These are phyloP conservation scores for Ectemnius lituratus DNA, from an alignment of 2,888 invertebrate species.

Conservation along the genomic window DNA sequence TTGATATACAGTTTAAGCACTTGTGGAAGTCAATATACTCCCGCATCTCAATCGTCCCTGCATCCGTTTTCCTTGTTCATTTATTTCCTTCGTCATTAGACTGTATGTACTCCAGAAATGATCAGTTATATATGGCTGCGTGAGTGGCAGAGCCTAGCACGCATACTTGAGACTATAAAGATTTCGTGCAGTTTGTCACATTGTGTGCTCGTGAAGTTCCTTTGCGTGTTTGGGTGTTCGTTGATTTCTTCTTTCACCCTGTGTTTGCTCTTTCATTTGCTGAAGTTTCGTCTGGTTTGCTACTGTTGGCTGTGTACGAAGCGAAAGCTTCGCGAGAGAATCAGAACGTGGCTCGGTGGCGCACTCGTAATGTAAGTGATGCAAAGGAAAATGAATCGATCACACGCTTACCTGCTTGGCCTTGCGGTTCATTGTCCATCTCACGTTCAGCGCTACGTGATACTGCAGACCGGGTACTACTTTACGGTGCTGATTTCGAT, in stretches of 20 bases:
- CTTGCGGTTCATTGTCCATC: constrained; percentile 67
- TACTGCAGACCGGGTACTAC: constrained; percentile 31
- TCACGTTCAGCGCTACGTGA: constrained; percentile 52
- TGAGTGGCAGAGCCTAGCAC: constrained; percentile 21
- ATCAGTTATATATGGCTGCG: background rate
- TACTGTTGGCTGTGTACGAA: constrained; percentile 61
- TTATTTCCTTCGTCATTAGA: background rate
- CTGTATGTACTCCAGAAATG: background rate
- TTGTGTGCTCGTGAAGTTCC: constrained; percentile 19
- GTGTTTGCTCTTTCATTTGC: constrained; percentile 67
- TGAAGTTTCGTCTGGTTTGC: constrained; percentile 67
- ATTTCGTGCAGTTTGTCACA: constrained; percentile 23
- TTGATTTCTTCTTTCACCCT: constrained; percentile 43
- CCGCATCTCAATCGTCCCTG: background rate
- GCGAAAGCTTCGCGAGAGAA: constrained; percentile 49
- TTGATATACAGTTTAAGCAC: background rate
- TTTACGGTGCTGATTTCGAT: constrained; percentile 17
- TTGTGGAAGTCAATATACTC: background rate
- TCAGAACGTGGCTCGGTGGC: constrained; percentile 43
- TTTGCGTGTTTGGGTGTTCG: constrained; percentile 31
- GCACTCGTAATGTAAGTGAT: constrained; percentile 45
- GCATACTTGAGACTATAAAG: constrained; percentile 35
- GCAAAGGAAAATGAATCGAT: constrained; percentile 64
- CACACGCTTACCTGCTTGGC: constrained; percentile 74
- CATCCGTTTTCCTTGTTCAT: constrained; percentile 5